These are phyloP conservation scores for Trachelus troglodyta DNA, from an alignment of 2,888 invertebrate genomes.

Conservation along the genomic window DNA sequence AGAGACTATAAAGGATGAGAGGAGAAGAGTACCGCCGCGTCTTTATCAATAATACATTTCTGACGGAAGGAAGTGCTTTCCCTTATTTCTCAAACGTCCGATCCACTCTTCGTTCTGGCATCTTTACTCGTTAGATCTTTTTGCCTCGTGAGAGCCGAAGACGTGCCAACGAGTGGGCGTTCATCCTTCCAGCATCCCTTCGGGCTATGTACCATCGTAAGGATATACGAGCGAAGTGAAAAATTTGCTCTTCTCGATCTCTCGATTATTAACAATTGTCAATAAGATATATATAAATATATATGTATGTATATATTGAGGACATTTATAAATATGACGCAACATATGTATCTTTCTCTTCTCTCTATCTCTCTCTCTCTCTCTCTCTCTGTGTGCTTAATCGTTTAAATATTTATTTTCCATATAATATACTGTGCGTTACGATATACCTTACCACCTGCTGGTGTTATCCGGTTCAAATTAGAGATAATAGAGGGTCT, in stretches of 20 bases:
- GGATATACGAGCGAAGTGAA: background rate
- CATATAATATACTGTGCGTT: background rate
- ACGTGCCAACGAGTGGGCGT: no score
- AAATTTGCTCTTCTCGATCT: background rate
- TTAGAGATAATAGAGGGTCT: constrained; percentile 34
- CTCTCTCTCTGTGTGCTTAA: background rate
- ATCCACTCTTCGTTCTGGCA: background rate
- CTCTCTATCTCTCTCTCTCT: no score
- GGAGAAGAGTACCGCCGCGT: background rate
- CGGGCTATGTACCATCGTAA: background rate
- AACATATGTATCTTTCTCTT: no score
- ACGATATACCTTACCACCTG: constrained; percentile 26
- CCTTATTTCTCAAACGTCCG: background rate
- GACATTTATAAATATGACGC: no score
- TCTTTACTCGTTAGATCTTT: no score
- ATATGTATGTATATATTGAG: no score
- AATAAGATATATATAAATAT: background rate
- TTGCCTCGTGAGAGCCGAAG: no score
- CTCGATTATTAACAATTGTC: background rate
- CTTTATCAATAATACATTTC: background rate
- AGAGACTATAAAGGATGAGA: background rate
- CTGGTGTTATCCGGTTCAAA: constrained; percentile 33
- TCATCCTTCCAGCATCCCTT: no score
- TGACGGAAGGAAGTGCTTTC: background rate
- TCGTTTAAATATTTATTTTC: background rate